phyloP scores from a whole-genome alignment of 1,140 invertebrate genomes.

The Diachasmimorpha longicaudata region DNA sequence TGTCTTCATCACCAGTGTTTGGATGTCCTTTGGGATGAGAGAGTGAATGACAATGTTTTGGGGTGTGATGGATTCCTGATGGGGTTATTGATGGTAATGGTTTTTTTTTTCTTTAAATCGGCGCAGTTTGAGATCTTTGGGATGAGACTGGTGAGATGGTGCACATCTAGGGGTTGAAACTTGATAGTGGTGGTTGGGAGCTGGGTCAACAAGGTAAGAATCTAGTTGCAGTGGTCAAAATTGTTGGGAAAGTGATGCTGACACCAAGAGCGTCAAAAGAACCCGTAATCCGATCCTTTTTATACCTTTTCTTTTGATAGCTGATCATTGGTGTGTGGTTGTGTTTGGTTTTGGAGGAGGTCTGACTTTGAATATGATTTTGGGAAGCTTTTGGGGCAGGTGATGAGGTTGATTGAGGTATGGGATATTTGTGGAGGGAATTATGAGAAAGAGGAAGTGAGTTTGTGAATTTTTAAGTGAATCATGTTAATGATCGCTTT shows the following conservation, averaged over 20 bases:
- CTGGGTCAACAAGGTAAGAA: conserved; percentile 46
- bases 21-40: not conserved
- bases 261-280: conserved; percentile 26
- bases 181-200: conserved; percentile 26
- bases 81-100: no score
- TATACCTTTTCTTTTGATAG: not conserved
- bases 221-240: not conserved
- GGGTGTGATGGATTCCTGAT: no score
- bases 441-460: no score
- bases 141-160: no score
- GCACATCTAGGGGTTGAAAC: conserved; percentile 30
- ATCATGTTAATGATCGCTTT: no score
- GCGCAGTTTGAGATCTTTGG: no score
- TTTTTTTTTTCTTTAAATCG: no score
- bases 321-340: not conserved
- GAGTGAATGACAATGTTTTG: not conserved
- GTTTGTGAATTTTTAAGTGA: no score
- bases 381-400: not conserved
- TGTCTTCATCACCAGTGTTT: conserved; percentile 16
- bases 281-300: conserved; percentile 31
- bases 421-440: no score
- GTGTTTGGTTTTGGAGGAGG: not conserved
- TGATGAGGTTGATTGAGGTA: not conserved
- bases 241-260: not conserved
- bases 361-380: not conserved